Evolutionary conservation across 2,888 invertebrate genomes (phyloP), one percentile per base, ranked within the genome.

Genomic region (Tetropium fuscum): DNA sequence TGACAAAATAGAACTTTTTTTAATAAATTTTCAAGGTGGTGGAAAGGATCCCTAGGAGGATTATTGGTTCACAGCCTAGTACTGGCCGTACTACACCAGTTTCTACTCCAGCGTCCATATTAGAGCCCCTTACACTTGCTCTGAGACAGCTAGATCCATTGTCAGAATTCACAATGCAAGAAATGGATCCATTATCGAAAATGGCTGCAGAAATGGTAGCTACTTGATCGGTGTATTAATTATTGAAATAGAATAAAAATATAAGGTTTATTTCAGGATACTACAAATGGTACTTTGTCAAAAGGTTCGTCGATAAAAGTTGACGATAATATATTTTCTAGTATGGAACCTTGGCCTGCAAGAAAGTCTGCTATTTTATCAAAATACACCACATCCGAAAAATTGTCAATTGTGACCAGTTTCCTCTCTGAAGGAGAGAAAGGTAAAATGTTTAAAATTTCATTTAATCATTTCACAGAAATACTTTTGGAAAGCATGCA

Each of bases 371-470:
- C 85, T n/a, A 96, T 98, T 76, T 85, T 98, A 7, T 90, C 88
- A 69, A 93, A 93, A 80, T 98, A 92, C 75, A 97, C 95, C 22
- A 98, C 98, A 49, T 94, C 93, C 7, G 97, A 97, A 81, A 96
- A 95, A 78, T 82, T 98, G 19, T 93, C 94, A 0, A 94, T 97
- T 67, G 88, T 94, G 1, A 95, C 95, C 34, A 96, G 95, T 79
- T 95, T 93, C 77, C 82, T 95, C 41, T 87, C 91, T 3, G 92
- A 92, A 56, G 91, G 91, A 63, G 92, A 93, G 78, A 91, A 91
- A 86, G 88, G 92, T 92, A 83, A 68, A 73, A 61, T 32, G 48
- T 54, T 43, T 27, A 4, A 25, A 8, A 8, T 25, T 25, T n/a
- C n/a, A n/a, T n/a, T n/a, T n/a, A n/a, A n/a, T n/a, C n/a, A n/a